These are phyloP conservation scores for Trinorchestia longiramus DNA, from an alignment of 1,140 invertebrate genomes.

Conservation along the genomic window DNA sequence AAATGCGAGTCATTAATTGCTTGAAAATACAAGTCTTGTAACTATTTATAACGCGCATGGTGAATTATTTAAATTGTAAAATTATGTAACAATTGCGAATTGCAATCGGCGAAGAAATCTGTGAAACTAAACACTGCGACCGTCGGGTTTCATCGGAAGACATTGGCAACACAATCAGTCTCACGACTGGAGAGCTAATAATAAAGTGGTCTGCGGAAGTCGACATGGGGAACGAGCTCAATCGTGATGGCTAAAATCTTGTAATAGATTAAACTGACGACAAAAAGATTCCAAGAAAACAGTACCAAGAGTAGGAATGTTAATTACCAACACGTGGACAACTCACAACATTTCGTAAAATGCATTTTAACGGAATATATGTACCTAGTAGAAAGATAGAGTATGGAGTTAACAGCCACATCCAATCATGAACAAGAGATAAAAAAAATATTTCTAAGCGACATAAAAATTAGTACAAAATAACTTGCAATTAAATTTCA, in stretches of 20 bases:
- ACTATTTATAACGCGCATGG: background rate
- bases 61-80: background rate
- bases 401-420: background rate
- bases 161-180: background rate
- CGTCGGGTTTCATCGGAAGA: background rate
- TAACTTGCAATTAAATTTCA: background rate
- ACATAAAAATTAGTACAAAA: background rate
- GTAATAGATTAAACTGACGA: no score
- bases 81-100: background rate
- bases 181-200: background rate
- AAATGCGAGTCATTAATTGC: no score
- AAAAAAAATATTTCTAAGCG: background rate
- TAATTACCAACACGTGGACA: no score
- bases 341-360: background rate
- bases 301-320: no score
- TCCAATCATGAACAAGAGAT: background rate
- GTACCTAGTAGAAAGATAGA: background rate
- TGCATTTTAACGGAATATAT: background rate
- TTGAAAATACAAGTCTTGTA: background rate
- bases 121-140: background rate
- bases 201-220: background rate
- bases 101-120: background rate
- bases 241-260: no score
- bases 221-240: no score
- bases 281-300: no score